Evolutionary conservation across 2,797 vertebrate genomes (phyloP).

Genomic region (Danio aesculapii): DNA sequence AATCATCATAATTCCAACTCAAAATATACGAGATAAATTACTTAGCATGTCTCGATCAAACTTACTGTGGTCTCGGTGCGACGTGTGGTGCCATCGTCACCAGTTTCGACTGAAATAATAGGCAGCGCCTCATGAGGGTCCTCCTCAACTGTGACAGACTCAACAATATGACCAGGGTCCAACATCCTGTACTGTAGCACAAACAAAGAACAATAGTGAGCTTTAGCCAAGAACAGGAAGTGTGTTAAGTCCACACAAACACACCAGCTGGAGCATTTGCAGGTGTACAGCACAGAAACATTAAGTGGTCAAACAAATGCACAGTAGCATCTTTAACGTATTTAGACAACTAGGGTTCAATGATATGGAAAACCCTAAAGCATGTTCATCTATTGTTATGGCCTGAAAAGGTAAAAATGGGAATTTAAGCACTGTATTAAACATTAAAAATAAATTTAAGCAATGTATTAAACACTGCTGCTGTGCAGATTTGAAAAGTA

Average conservation of each 20-base stretch:
- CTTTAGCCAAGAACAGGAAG: slow-evolving; percentile 29
- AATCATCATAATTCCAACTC: neutral
- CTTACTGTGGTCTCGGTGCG: slow-evolving; percentile 92
- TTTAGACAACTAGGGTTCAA: neutral
- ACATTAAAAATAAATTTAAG: too few relatives aligned
- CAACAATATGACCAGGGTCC: slow-evolving; percentile 90
- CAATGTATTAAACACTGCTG: too few relatives aligned
- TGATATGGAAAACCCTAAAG: neutral
- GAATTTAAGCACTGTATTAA: too few relatives aligned
- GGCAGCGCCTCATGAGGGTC: slow-evolving; percentile 85
- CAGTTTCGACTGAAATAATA: slow-evolving; percentile 87
- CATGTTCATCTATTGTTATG: neutral
- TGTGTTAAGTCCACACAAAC: slow-evolving; percentile 29
- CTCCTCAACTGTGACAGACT: slow-evolving; percentile 88
- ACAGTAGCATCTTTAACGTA: neutral
- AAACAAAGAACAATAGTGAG: slow-evolving; percentile 46
- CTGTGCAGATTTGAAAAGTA: too few relatives aligned
- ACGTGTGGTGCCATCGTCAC: slow-evolving; percentile 88
- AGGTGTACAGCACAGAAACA: neutral
- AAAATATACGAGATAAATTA: neutral
- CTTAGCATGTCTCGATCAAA: neutral
- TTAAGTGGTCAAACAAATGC: neutral
- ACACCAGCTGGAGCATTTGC: slow-evolving; percentile 29
- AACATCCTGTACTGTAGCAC: slow-evolving; percentile 87
- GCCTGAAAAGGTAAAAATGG: too few relatives aligned